Evolutionary conservation across 2,797 vertebrate genomes (phyloP).

Genomic region (Acestrorhynchus altus): DNA sequence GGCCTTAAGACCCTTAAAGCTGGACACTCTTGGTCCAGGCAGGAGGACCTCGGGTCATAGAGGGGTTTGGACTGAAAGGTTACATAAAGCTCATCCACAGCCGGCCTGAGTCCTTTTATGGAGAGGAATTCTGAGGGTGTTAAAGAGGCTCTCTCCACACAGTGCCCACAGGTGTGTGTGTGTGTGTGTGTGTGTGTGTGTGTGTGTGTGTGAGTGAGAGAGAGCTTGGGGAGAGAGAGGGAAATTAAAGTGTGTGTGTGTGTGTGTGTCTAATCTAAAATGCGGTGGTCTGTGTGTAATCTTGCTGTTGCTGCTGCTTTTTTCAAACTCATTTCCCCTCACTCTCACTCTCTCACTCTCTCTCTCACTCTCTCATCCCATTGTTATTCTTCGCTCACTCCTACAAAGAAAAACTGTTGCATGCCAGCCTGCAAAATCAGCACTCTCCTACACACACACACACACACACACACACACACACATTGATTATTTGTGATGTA

Average conservation of each 20-base stretch:
- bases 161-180: not conserved
- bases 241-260: slow-evolving; percentile 16
- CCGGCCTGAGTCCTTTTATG: not conserved
- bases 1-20: too few species aligned
- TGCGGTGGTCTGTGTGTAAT: slow-evolving; percentile 19
- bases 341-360: slow-evolving; percentile 5
- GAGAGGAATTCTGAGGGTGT: not conserved
- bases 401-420: slow-evolving; percentile 8
- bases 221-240: not conserved
- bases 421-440: slow-evolving; percentile 36
- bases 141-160: slow-evolving; percentile 1
- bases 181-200: not conserved
- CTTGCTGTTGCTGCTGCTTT: slow-evolving; percentile 23
- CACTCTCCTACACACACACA: slow-evolving; percentile 18
- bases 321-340: slow-evolving; percentile 30
- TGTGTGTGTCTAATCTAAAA: slow-evolving; percentile 12
- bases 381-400: slow-evolving; percentile 17
- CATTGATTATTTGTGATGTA: not conserved
- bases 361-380: not conserved
- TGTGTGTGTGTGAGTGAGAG: too few species aligned
- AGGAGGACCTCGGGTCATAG: too few species aligned
- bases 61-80: too few species aligned
- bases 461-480: slow-evolving; percentile 35
- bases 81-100: not conserved
- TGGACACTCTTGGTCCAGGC: too few species aligned